phyloP scores from a whole-genome alignment of 2,113 vertebrate species.

The Gallinago media region DNA sequence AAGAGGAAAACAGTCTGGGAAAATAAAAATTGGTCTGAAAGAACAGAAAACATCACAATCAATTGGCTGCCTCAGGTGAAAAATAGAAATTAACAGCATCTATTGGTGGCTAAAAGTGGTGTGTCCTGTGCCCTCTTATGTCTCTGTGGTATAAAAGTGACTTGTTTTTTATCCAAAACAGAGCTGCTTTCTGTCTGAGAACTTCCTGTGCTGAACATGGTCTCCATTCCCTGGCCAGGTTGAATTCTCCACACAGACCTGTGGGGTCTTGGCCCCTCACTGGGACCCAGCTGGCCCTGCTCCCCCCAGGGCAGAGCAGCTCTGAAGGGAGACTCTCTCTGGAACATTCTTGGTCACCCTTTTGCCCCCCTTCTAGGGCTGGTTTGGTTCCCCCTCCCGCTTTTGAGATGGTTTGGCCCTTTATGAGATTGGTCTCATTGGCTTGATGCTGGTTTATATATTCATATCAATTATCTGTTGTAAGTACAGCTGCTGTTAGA shows the following conservation, averaged over 20 bases:
- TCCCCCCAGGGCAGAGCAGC: neutral
- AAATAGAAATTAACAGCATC: neutral
- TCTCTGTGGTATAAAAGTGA: neutral
- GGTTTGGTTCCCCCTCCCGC: neutral
- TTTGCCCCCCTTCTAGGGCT: neutral
- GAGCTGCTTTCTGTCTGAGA: neutral
- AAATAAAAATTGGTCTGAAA: neutral
- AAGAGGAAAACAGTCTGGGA: neutral
- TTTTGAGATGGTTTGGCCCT: neutral
- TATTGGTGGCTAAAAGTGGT: neutral
- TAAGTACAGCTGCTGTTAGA: neutral
- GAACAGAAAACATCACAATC: neutral
- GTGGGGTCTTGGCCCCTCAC: neutral
- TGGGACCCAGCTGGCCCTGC: neutral
- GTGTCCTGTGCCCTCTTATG: neutral
- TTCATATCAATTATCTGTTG: neutral
- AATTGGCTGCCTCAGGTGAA: neutral
- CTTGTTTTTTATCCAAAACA: neutral
- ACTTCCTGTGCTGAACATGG: neutral
- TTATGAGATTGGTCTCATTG: neutral
- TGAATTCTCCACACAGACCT: neutral
- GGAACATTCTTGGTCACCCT: accelerated
- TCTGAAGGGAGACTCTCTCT: neutral
- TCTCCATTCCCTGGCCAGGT: neutral
- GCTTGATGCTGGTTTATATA: neutral